A percentile compares a stretch with the other conserved stretches of the same genome.
Conservation (phyloP, 2,113 vertebrate genomes). For the Oncorhynchus keta region DNA sequence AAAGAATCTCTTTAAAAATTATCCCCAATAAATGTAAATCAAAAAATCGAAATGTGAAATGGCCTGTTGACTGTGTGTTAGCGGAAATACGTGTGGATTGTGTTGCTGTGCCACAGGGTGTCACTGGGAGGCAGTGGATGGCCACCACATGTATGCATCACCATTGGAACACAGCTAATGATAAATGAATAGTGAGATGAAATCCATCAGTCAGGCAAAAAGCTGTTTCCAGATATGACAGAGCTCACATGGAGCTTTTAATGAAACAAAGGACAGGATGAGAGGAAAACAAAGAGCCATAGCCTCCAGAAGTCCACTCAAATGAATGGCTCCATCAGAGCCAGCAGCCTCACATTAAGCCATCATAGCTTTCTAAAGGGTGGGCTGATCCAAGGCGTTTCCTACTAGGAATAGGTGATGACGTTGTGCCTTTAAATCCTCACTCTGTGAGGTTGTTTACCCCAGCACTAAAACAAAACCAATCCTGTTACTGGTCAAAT, state of each 20-base stretch:
- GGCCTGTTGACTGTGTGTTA: too few relatives aligned
- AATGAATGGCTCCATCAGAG: conserved; percentile 17
- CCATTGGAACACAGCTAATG: not conserved
- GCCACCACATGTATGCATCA: not conserved
- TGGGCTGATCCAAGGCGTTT: conserved; percentile 19
- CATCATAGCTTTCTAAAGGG: conserved; percentile 59
- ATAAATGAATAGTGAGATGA: conserved; percentile 40
- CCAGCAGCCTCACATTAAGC: conserved; percentile 40
- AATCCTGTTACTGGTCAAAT: too few relatives aligned
- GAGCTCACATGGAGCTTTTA: conserved; percentile 16
- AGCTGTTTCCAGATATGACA: conserved; percentile 31
- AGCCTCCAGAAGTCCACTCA: conserved; percentile 22
- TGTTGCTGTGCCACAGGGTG: conserved; percentile 46
- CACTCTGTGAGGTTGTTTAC: too few relatives aligned
- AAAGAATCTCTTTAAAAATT: too few relatives aligned
- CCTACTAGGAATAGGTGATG: too few relatives aligned
- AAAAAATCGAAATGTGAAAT: too few relatives aligned
- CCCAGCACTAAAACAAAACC: too few relatives aligned
- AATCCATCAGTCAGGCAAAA: conserved; percentile 47
- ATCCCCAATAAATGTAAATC: too few relatives aligned
- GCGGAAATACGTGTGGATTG: not conserved
- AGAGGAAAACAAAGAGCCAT: conserved; percentile 22
- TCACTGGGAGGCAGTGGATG: conserved; percentile 43
- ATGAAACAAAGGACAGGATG: conserved; percentile 48
- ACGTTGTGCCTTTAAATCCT: too few relatives aligned